Evolutionary conservation across 2,797 vertebrate species (phyloP), one percentile per base, ranked within the genome.

Genomic region (Luscinia megarhynchos): DNA sequence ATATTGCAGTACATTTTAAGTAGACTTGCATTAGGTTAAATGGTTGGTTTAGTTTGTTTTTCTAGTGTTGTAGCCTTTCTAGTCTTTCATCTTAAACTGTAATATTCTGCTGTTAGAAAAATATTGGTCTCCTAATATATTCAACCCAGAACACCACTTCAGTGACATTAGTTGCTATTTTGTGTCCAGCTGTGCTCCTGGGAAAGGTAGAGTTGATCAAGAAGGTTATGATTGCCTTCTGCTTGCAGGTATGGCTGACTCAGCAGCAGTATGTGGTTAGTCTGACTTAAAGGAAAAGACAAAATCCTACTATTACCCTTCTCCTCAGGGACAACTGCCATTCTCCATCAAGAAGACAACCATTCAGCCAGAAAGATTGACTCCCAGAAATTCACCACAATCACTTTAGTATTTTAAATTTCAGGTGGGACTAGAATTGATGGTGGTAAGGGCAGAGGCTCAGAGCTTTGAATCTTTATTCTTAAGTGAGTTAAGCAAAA

Each of bases 321-420:
- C 70, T 93, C 91, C 79, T 94, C 50, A 61, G 95, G 85, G 93
- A 91, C 80, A 64, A 16, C 91, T 95, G 89, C 89, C 82, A 55
- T 82, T 96, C 91, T 94, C 82, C 63, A 95, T 96, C 85, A 95
- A 90, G 55, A 88, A 46, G 80, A 94, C 91, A 96, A 84, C 74
- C 53, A 81, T 68, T 96, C 94, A 95, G 62, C 87, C 51, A 91
- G 80, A 92, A 92, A 94, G 87, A 94, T 15, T 91, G 90, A 94
- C 84, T 88, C 80, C 50, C 53, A 88, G 90, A 97, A 94, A 91
- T 87, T 93, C 74, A 82, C 85, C 80, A 68, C 91, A 88, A 77
- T 91, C 91, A 48, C 87, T 93, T 93, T 38, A 98, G 87, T 84
- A 82, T 86, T 94, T 95, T 96, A 89, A 94, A 96, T 96, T 96